Evolutionary conservation across 1,140 invertebrate species (phyloP), one percentile per base, ranked within the genome.

Genomic region (Aphidius ervi): DNA sequence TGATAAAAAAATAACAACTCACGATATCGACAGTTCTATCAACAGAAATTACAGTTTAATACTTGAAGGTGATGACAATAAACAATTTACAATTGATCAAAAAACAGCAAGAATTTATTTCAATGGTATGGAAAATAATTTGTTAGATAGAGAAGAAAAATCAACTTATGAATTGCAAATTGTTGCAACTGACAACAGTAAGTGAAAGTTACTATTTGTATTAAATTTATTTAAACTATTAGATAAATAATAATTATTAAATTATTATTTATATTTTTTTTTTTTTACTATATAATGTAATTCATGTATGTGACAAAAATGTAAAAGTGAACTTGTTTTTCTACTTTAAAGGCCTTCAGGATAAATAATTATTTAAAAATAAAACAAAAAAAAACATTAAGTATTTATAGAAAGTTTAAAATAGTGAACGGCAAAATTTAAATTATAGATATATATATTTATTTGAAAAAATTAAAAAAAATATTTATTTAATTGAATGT

Each of bases 21-120:
- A 78, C 37, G 95, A 97, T 74, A 83, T 84, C 5, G 95, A 97
- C 75, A 78, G 83, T n/a, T 91, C 87, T 1, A 68, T 78, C 31
- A 95, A 95, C 79, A 86, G 90, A 5, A 81, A 90, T 0, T 88
- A 93, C 41, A 85, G 83, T 6, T 70, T 97, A 1, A 55, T 46
- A 3, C 54, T 65, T 83, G 85, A 59, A 91, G 64, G 90, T 1
- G 86, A 90, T 31, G 90, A 87, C 9, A 85, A 86, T 64, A 85
- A 91, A 59, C 74, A 88, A 50, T 97, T 97, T 72, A 77, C 79
- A 46, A 85, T 97, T 5, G 85, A 94, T 72, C 79, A 85, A 59
- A 81, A 83, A 49, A 86, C 78, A 31, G 91, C 91, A 8, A 81
- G 77, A 62, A 81, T 89, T 5, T 85, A 77, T 52, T 88, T 88